These are phyloP conservation scores for Melipona beecheii DNA, from an alignment of 2,888 invertebrate species.

Conservation along the genomic window DNA sequence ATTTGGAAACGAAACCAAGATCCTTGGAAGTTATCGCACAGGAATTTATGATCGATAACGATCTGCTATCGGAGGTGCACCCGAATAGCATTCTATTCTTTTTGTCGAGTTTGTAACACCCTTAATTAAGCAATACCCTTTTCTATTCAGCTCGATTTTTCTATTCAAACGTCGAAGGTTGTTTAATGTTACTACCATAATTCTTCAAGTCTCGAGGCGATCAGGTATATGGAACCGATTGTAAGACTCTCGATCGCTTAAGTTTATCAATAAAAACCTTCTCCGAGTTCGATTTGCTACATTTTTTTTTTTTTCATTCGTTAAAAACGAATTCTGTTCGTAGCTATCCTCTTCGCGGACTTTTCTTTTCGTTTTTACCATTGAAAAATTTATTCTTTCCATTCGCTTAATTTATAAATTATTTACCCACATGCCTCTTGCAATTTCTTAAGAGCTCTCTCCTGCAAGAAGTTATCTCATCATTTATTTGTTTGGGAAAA, in stretches of 20 bases:
- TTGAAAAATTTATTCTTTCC: no score
- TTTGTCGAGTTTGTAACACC: background rate
- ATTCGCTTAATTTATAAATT: background rate
- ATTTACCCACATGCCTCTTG: background rate
- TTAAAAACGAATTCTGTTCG: no score
- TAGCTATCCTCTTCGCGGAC: no score
- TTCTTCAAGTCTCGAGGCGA: background rate
- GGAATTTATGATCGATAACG: slow-evolving; percentile 1
- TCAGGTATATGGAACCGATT: background rate
- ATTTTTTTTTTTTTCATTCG: background rate
- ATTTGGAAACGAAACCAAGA: background rate
- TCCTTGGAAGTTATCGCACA: background rate
- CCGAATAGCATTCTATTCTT: background rate
- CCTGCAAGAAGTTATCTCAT: background rate
- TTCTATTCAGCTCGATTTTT: background rate
- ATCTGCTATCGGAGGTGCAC: background rate
- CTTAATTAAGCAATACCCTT: background rate
- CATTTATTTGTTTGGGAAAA: accelerated
- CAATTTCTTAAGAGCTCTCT: background rate
- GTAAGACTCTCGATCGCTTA: background rate
- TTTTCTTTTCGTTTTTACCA: no score
- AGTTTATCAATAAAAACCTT: background rate
- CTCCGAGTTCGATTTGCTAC: background rate
- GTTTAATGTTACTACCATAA: background rate
- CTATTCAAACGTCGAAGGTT: slow-evolving; percentile 4